Evolutionary conservation across 2,113 vertebrate species (phyloP).

Genomic region (Pantherophis guttatus): DNA sequence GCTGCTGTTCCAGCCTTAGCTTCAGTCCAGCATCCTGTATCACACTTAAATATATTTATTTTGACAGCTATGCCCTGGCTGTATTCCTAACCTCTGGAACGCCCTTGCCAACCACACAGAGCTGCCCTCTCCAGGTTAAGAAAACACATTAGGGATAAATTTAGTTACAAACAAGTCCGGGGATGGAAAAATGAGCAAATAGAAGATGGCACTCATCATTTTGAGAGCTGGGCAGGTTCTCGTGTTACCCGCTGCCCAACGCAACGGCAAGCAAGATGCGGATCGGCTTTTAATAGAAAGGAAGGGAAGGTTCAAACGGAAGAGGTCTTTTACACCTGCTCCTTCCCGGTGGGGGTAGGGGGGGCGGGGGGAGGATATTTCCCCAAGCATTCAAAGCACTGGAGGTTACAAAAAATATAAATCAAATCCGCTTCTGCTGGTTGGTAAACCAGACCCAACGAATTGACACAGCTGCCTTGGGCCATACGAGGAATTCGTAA

Average conservation of each 20-base stretch:
- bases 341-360: not conserved
- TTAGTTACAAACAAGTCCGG: conserved; percentile 6
- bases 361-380: not conserved
- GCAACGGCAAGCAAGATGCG: not conserved
- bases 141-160: not conserved
- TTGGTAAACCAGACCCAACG: conserved; percentile 24
- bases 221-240: not conserved
- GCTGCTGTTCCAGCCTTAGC: not conserved
- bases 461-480: conserved; percentile 42
- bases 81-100: not conserved
- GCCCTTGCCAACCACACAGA: not conserved
- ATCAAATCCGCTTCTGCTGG: not conserved
- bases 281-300: not conserved
- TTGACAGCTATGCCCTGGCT: not conserved
- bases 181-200: not conserved
- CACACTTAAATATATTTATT: not conserved
- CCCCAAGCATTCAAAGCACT: not conserved
- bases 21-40: conserved; percentile 5
- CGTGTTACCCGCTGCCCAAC: not conserved
- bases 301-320: not conserved
- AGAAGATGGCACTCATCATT: conserved; percentile 1
- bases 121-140: not conserved
- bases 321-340: not conserved
- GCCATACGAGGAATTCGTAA: conserved; percentile 11
- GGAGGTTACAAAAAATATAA: conserved; percentile 9